Conservation (phyloP, 2,797 vertebrate genomes). For the Eulemur mongoz region DNA sequence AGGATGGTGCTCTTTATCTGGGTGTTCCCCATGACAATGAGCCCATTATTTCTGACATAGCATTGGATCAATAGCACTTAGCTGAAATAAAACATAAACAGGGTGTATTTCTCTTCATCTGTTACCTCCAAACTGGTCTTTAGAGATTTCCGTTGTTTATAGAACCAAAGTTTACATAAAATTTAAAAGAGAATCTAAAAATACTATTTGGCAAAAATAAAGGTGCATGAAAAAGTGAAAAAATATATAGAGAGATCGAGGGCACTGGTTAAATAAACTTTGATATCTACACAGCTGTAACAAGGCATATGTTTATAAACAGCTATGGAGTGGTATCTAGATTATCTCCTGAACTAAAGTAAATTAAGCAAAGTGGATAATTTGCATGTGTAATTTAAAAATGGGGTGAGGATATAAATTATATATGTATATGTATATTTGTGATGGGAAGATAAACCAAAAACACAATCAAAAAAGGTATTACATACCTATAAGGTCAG, state of each 20-base stretch:
- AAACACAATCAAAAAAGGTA: background rate
- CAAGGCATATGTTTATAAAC: background rate
- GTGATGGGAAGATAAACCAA: background rate
- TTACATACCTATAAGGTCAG: background rate
- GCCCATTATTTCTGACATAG: background rate
- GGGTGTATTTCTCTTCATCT: background rate
- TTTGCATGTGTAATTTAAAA: background rate
- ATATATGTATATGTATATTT: background rate
- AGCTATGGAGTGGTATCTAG: background rate
- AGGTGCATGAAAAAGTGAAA: background rate
- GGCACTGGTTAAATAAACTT: background rate
- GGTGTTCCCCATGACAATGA: background rate
- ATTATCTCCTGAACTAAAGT: background rate
- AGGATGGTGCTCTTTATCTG: background rate
- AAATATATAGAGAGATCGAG: background rate
- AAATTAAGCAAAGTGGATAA: background rate
- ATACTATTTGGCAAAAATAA: background rate
- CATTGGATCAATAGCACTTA: background rate
- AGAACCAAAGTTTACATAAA: slow-evolving; percentile 6
- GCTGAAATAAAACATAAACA: slow-evolving; percentile 25
- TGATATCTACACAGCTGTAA: background rate
- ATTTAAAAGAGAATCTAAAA: slow-evolving; percentile 53
- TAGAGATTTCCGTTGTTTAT: background rate
- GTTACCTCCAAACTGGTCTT: slow-evolving; percentile 35
- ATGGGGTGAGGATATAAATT: background rate